phyloP scores from a whole-genome alignment of 2,113 vertebrate genomes.

The Dendrocopos noguchii region DNA sequence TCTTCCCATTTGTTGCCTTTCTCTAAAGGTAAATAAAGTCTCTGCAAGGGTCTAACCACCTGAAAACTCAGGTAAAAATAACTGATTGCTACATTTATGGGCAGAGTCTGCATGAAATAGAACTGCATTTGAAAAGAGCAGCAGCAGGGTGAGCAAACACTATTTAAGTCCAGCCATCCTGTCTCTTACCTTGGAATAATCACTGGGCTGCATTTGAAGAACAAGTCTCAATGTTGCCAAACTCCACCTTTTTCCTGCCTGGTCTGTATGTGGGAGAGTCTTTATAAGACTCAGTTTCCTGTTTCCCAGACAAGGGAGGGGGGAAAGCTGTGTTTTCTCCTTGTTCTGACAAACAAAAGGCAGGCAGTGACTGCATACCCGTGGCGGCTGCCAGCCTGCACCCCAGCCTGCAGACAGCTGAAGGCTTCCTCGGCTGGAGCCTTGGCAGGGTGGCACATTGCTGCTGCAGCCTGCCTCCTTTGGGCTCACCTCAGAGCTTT shows the following conservation, averaged over 20 bases:
- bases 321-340: constrained; percentile 27
- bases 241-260: constrained; percentile 66
- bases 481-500: background rate
- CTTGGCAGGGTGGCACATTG: background rate
- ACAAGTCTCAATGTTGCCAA: constrained; percentile 39
- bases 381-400: background rate
- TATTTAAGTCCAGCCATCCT: constrained; percentile 19
- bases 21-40: background rate
- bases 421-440: background rate
- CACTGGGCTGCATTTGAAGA: constrained; percentile 55
- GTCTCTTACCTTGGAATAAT: constrained; percentile 49
- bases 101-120: background rate
- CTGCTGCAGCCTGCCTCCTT: fast-evolving
- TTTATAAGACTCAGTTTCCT: constrained; percentile 59
- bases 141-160: constrained; percentile 26
- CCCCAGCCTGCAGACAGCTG: background rate
- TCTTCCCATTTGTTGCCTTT: background rate
- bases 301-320: constrained; percentile 70
- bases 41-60: background rate
- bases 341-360: constrained; percentile 50
- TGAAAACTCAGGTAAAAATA: constrained; percentile 17
- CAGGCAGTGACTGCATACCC: background rate
- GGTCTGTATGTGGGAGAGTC: constrained; percentile 37
- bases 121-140: constrained; percentile 1
- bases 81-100: background rate